Evolutionary conservation across 1,140 invertebrate genomes (phyloP).

Genomic region (Psilanteris sp.): DNA sequence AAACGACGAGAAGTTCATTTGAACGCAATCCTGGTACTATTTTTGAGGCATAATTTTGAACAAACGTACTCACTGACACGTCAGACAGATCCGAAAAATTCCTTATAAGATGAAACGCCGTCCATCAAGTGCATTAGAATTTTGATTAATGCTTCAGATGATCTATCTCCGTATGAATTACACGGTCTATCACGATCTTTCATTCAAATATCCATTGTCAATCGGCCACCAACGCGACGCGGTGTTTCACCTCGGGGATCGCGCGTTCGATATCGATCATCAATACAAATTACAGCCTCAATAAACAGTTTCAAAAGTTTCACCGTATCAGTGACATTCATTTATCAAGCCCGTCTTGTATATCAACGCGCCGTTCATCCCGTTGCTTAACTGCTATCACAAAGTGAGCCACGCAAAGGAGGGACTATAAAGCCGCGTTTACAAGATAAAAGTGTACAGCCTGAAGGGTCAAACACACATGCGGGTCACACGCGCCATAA

Average conservation of each 20-base stretch:
- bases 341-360: conserved; percentile 19
- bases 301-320: conserved; percentile 36
- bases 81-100: too few relatives aligned
- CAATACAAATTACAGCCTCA: conserved; percentile 12
- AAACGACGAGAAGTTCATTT: too few relatives aligned
- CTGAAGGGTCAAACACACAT: not conserved
- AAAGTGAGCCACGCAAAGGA: not conserved
- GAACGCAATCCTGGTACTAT: too few relatives aligned
- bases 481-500: conserved; percentile 41
- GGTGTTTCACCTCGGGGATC: not conserved
- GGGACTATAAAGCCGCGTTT: conserved; percentile 11
- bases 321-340: conserved; percentile 1
- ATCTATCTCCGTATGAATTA: conserved; percentile 26
- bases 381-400: not conserved
- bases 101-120: not conserved
- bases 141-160: conserved; percentile 38
- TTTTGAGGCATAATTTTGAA: too few relatives aligned
- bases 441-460: conserved; percentile 16
- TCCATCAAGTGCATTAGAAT: conserved; percentile 20
- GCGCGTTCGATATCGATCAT: conserved; percentile 21
- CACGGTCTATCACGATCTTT: conserved; percentile 35
- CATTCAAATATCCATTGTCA: conserved; percentile 15
- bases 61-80: too few relatives aligned
- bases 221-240: not conserved
- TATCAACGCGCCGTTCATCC: conserved; percentile 2